phyloP scores from a whole-genome alignment of 2,797 vertebrate genomes.

The Bufotes viridis region DNA sequence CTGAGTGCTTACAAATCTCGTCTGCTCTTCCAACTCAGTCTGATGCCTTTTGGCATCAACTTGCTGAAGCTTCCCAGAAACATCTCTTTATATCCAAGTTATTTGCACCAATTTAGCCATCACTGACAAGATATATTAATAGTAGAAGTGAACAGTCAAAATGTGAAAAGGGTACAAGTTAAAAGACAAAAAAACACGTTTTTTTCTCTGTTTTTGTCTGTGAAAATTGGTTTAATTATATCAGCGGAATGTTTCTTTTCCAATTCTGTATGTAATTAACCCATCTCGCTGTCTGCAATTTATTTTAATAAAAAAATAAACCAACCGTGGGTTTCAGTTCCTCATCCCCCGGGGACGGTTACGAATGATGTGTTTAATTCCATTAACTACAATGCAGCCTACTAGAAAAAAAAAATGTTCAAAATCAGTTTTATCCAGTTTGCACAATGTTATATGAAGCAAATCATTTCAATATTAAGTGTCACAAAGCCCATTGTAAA shows the following conservation, averaged over 20 bases:
- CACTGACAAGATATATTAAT: slow-evolving; percentile 58
- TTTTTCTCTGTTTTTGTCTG: slow-evolving; percentile 79
- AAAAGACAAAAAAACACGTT: background rate
- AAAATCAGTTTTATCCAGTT: slow-evolving; percentile 85
- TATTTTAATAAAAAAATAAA: slow-evolving; percentile 96
- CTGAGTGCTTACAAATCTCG: background rate
- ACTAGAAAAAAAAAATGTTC: slow-evolving; percentile 85
- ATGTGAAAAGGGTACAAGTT: slow-evolving; percentile 13
- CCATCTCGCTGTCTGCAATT: slow-evolving; percentile 90
- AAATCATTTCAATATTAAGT: slow-evolving; percentile 85
- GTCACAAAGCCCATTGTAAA: slow-evolving; percentile 80
- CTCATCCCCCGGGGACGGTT: slow-evolving; percentile 79
- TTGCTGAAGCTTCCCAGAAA: slow-evolving; percentile 15
- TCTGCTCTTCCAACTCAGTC: background rate
- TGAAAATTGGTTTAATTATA: slow-evolving; percentile 93
- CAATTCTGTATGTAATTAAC: slow-evolving; percentile 89
- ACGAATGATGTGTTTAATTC: slow-evolving; percentile 94
- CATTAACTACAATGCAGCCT: slow-evolving; percentile 92
- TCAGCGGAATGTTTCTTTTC: slow-evolving; percentile 85
- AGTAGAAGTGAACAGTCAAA: slow-evolving; percentile 51
- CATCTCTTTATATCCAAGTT: slow-evolving; percentile 13
- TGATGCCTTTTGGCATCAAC: background rate
- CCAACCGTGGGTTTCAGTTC: slow-evolving; percentile 88
- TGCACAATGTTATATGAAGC: slow-evolving; percentile 86
- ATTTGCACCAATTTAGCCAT: slow-evolving; percentile 83